A percentile compares a stretch with the other conserved stretches of the same genome.
These are phyloP conservation scores for Synanthedon tipuliformis DNA, from an alignment of 2,888 invertebrate genomes.

Conservation along the genomic window DNA sequence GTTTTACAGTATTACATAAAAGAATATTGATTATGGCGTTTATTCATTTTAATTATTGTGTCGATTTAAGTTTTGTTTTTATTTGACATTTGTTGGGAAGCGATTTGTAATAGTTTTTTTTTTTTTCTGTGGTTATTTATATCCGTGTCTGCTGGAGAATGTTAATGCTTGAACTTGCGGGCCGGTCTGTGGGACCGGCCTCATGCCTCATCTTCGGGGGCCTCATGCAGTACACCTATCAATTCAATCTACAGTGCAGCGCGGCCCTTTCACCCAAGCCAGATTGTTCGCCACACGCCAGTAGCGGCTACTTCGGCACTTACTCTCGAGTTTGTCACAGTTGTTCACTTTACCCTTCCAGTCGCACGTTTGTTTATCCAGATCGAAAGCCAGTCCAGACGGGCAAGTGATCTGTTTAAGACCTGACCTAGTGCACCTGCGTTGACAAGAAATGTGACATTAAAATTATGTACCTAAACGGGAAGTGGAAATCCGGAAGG, in stretches of 20 bases:
- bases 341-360: constrained; percentile 98
- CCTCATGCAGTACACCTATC: constrained; percentile 61
- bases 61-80: too few relatives aligned
- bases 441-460: constrained; percentile 68
- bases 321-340: constrained; percentile 97
- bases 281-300: constrained; percentile 61
- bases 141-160: constrained; percentile 14
- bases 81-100: too few relatives aligned
- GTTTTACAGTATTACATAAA: too few relatives aligned
- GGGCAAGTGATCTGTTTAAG: constrained; percentile 97
- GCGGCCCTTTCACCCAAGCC: constrained; percentile 68
- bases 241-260: constrained; percentile 54
- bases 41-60: too few relatives aligned
- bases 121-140: not conserved
- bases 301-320: constrained; percentile 73
- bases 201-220: constrained; percentile 39
- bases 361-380: constrained; percentile 98
- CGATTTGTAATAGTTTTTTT: too few relatives aligned
- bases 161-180: constrained; percentile 35
- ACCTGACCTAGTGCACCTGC: constrained; percentile 94
- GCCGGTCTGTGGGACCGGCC: constrained; percentile 17
- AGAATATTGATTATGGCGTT: too few relatives aligned
- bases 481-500: constrained; percentile 61
- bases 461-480: constrained; percentile 41
- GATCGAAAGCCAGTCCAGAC: constrained; percentile 96